These are phyloP conservation scores for Callyntrura sp. DNA, from an alignment of 2,888 invertebrate species.

Conservation along the genomic window DNA sequence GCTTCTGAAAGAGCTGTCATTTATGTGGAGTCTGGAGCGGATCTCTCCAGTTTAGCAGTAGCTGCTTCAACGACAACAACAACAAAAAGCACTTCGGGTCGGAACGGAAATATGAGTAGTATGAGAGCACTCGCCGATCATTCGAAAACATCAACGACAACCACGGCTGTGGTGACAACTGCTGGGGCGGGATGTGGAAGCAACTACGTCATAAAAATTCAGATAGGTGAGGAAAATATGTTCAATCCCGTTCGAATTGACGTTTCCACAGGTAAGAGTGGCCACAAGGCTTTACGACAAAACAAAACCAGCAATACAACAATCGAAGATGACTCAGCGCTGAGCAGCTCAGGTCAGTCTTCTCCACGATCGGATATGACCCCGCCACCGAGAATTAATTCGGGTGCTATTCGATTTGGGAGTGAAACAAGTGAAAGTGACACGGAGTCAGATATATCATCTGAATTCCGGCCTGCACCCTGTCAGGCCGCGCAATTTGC, in stretches of 20 bases:
- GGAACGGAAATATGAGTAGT: conserved; percentile 51
- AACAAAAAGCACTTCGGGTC: conserved; percentile 26
- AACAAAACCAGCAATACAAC: conserved; percentile 28
- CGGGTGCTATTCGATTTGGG: conserved; percentile 82
- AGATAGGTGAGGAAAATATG: conserved; percentile 83
- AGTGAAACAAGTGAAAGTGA: conserved; percentile 84
- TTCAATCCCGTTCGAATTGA: conserved; percentile 83
- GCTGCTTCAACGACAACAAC: conserved; percentile 54
- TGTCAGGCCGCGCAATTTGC: conserved; percentile 83
- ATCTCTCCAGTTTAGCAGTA: conserved; percentile 77
- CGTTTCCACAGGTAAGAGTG: conserved; percentile 76
- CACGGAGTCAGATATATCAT: conserved; percentile 83
- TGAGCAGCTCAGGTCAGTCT: conserved; percentile 82
- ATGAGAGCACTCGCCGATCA: conserved; percentile 61
- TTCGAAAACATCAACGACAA: conserved; percentile 67
- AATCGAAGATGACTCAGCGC: conserved; percentile 76
- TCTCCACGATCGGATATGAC: conserved; percentile 83
- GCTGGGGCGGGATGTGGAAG: conserved; percentile 72
- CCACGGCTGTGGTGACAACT: conserved; percentile 66
- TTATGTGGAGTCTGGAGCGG: conserved; percentile 83
- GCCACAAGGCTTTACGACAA: conserved; percentile 43
- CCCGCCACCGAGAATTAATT: conserved; percentile 82
- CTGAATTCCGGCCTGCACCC: conserved; percentile 80
- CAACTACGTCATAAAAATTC: conserved; percentile 84
- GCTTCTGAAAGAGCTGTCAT: conserved; percentile 83